Evolutionary conservation across 2,888 invertebrate species (phyloP).

Genomic region (Asteroscopus sphinx): DNA sequence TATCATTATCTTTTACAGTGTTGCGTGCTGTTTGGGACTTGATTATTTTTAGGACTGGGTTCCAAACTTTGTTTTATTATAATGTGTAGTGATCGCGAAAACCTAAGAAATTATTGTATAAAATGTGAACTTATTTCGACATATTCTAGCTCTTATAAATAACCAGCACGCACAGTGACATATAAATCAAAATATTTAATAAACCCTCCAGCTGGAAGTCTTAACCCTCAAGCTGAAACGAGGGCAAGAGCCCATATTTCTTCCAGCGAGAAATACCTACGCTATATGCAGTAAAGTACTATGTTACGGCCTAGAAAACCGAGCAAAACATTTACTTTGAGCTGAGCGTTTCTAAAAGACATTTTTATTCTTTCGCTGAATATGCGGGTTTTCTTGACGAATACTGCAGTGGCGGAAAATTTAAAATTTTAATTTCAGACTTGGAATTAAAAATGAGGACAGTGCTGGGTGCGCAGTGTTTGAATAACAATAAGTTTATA

Average conservation of each 20-base stretch:
- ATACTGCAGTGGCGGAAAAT: constrained; percentile 40
- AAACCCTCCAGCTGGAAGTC: constrained; percentile 33
- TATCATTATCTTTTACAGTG: too few relatives aligned
- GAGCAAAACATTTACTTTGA: constrained; percentile 54
- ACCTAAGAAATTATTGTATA: too few relatives aligned
- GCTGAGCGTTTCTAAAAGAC: constrained; percentile 44
- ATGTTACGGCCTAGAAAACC: constrained; percentile 52
- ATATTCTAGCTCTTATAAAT: not conserved
- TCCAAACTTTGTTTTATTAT: too few relatives aligned
- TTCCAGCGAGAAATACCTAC: constrained; percentile 53
- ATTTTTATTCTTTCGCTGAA: constrained; percentile 48
- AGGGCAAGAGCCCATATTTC: constrained; percentile 58
- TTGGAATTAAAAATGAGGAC: constrained; percentile 40
- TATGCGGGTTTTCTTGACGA: constrained; percentile 44
- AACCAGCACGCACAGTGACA: constrained; percentile 2
- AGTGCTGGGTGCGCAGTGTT: not conserved
- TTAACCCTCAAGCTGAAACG: constrained; percentile 43
- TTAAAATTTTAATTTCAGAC: constrained; percentile 48
- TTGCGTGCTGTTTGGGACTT: too few relatives aligned
- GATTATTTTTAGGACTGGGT: too few relatives aligned
- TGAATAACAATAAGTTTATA: too few relatives aligned
- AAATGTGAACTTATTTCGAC: too few relatives aligned
- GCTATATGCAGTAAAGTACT: constrained; percentile 40
- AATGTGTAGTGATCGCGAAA: too few relatives aligned
- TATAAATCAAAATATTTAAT: constrained; percentile 47